Percentiles rank a stretch among this genome's conserved stretches.
These are phyloP conservation scores for Drosophila siamana DNA, from an alignment of 2,888 invertebrate species.

Conservation along the genomic window DNA sequence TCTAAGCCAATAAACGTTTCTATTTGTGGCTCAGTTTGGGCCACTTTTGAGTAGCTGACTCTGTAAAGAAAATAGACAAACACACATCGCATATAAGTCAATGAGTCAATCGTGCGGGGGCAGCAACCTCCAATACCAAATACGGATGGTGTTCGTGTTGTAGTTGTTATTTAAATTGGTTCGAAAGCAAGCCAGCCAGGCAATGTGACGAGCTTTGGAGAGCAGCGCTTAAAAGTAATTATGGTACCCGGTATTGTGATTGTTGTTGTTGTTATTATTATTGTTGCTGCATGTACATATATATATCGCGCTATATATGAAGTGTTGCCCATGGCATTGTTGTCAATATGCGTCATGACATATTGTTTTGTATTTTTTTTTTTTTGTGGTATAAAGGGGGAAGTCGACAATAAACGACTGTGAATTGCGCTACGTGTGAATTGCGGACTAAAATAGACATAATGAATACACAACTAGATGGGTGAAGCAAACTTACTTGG, in stretches of 20 bases:
- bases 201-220: conserved; percentile 24
- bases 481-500: background rate
- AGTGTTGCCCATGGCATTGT: conserved; percentile 44
- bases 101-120: conserved; percentile 68
- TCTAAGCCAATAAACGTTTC: conserved; percentile 61
- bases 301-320: conserved; percentile 12
- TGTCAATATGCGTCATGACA: conserved; percentile 54
- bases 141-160: conserved; percentile 29
- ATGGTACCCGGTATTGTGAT: conserved; percentile 37
- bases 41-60: conserved; percentile 13
- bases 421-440: conserved; percentile 24
- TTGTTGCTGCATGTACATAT: conserved; percentile 30
- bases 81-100: conserved; percentile 24
- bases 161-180: conserved; percentile 50
- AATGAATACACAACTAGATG: background rate
- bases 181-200: conserved; percentile 53
- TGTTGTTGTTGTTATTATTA: too few relatives aligned
- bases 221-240: conserved; percentile 36
- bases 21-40: conserved; percentile 19
- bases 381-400: conserved; percentile 6
- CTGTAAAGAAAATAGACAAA: conserved; percentile 7
- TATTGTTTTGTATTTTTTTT: conserved; percentile 16
- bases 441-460: background rate
- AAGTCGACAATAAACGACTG: conserved; percentile 20
- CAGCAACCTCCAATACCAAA: conserved; percentile 73